phyloP scores from a whole-genome alignment of 2,888 invertebrate species.

The Latrodectus hesperus region DNA sequence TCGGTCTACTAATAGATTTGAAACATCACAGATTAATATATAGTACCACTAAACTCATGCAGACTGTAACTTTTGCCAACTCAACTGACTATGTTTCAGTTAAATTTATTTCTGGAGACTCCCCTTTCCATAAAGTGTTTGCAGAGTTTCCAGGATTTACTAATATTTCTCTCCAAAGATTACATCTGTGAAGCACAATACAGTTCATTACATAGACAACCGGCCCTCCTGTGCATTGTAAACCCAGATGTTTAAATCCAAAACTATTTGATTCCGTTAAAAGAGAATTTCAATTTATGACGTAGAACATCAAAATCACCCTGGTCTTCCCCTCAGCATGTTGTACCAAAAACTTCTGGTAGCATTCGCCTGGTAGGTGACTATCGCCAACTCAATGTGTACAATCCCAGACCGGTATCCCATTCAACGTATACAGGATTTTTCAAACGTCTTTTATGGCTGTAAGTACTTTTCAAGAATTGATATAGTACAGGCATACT shows the following conservation, averaged over 20 bases:
- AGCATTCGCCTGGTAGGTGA: not conserved
- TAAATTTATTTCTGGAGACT: no score
- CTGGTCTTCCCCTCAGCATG: slow-evolving; percentile 6
- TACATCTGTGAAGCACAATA: no score
- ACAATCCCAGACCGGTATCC: slow-evolving; percentile 8
- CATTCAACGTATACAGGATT: slow-evolving; percentile 13
- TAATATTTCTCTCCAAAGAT: no score
- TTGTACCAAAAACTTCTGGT: slow-evolving; percentile 1
- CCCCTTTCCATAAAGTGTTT: no score
- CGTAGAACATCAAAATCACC: not conserved
- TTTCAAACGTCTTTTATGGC: not conserved
- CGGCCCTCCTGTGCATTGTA: not conserved
- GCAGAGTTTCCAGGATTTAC: no score
- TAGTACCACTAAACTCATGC: no score
- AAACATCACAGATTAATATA: no score
- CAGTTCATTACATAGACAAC: not conserved
- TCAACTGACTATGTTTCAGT: no score
- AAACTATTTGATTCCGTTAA: not conserved
- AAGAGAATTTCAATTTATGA: not conserved
- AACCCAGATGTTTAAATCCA: not conserved
- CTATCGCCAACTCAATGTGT: no score
- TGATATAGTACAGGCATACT: slow-evolving; percentile 20
- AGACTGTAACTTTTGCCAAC: no score
- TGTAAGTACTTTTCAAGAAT: slow-evolving; percentile 15
- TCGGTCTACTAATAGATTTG: no score